Evolutionary conservation across 2,888 invertebrate genomes (phyloP), one percentile per base, ranked within the genome.

Genomic region (Drosophila buzzatii): DNA sequence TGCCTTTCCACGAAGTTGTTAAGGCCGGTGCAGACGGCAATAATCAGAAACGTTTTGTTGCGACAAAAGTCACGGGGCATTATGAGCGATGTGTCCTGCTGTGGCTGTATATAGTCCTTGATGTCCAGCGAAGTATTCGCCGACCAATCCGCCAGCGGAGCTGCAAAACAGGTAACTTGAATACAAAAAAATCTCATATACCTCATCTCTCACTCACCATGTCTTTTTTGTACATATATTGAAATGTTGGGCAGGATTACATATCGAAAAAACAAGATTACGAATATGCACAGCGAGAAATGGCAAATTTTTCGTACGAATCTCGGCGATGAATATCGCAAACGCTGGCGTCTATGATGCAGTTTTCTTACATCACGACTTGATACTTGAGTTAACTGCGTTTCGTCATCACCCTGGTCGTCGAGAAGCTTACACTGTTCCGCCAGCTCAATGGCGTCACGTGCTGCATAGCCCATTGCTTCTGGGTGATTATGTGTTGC

Each of bases 1-100:
- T 93, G 92, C 1, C 97, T 94, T 45, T 95, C 94, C 39, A 95
- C 95, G 78, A 95, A 94, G 92, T 97, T 96, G 0, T 92, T 91
- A 0, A 96, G 95, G 0, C 96, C 95, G 0, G 97, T 97, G 88
- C 96, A 96, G 0, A 97, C 96, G 27, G 97, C 94, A 70, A 97
- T 95, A 8, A 97, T 93, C 27, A 97, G 92, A 86, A 96, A 95
- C 2, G 95, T 89, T 91, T 92, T 92, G 52, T 85, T 84, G 7
- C 76, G 71, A 86, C 96, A 96, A 44, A 95, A 89, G 69, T 94
- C 91, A 42, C 92, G 93, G 0, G 96, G 96, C 71, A 94, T 94
- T 84, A 96, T 94, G 68, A 96, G 92, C 6, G 95, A 94, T 0
- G 96, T 96, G 14, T 95, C 94, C 82, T 95, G 96, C 67, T 95